Percentiles rank a stretch among this genome's conserved stretches.
Evolutionary conservation across 2,797 vertebrate species (phyloP).

Genomic region (Tenualosa ilisha): DNA sequence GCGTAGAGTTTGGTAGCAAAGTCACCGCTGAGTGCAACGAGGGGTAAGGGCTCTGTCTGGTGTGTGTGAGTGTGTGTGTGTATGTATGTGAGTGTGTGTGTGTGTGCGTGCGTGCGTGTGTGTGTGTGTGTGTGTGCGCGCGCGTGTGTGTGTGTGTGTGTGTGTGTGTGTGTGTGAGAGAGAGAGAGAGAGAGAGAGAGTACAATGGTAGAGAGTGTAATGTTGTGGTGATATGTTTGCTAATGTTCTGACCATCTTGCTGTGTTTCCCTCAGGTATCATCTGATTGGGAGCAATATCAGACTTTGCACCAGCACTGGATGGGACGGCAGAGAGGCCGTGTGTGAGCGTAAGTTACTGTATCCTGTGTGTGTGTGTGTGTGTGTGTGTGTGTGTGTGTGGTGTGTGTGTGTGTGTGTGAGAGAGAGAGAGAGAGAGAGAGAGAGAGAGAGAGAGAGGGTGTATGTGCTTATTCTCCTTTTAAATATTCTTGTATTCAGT

Average conservation of each 20-base stretch:
- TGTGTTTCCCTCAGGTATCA: constrained; percentile 51
- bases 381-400: neutral
- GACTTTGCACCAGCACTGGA: constrained; percentile 59
- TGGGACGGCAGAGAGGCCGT: constrained; percentile 68
- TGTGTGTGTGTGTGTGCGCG: neutral
- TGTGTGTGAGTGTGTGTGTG: constrained; percentile 58
- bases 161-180: no score
- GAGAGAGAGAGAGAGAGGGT: no score
- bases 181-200: no score
- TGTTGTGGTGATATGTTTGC: constrained; percentile 2
- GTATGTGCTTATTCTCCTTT: no score
- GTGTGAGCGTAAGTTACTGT: constrained; percentile 68
- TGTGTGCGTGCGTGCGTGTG: neutral
- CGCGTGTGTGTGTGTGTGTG: no score
- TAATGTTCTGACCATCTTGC: no score
- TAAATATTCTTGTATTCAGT: no score
- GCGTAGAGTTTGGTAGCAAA: constrained; percentile 50
- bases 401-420: neutral
- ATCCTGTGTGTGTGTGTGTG: neutral
- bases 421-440: no score
- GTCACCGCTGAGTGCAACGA: constrained; percentile 60
- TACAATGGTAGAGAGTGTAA: neutral
- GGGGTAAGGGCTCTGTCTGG: constrained; percentile 8
- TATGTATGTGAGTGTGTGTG: neutral
- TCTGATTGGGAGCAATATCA: constrained; percentile 58